phyloP scores from a whole-genome alignment of 1,140 invertebrate species.

The Lepidurus apus region DNA sequence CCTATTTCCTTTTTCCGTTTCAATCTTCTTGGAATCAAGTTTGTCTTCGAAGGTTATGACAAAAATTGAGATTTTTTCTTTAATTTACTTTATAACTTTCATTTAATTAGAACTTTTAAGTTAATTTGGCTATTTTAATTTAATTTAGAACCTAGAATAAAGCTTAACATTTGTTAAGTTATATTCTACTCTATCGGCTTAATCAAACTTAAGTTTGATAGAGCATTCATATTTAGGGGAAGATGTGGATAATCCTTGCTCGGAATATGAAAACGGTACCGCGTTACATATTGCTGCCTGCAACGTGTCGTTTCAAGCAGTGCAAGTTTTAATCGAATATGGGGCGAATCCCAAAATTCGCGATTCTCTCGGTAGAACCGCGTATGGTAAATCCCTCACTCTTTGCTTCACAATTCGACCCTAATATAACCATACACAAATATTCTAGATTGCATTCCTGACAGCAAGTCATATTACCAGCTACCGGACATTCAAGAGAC shows the following conservation, averaged over 20 bases:
- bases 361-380: conserved; percentile 46
- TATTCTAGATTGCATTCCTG: conserved; percentile 50
- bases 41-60: no score
- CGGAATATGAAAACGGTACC: conserved; percentile 52
- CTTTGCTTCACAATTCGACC: conserved; percentile 39
- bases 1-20: not conserved
- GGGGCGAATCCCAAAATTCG: conserved; percentile 47
- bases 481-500: conserved; percentile 45
- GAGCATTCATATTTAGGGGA: conserved; percentile 31
- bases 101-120: no score
- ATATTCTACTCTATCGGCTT: no score
- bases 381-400: conserved; percentile 38
- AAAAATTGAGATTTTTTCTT: no score
- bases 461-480: conserved; percentile 44
- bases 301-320: conserved; percentile 50
- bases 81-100: no score
- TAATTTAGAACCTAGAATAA: no score
- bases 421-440: conserved; percentile 24
- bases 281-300: conserved; percentile 52
- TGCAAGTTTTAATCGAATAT: conserved; percentile 48
- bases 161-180: no score
- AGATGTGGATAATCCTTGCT: conserved; percentile 48
- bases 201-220: no score
- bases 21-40: no score
- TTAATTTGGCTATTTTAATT: no score